phyloP scores from a whole-genome alignment of 2,888 invertebrate genomes.

The Macrosiphum euphorbiae region DNA sequence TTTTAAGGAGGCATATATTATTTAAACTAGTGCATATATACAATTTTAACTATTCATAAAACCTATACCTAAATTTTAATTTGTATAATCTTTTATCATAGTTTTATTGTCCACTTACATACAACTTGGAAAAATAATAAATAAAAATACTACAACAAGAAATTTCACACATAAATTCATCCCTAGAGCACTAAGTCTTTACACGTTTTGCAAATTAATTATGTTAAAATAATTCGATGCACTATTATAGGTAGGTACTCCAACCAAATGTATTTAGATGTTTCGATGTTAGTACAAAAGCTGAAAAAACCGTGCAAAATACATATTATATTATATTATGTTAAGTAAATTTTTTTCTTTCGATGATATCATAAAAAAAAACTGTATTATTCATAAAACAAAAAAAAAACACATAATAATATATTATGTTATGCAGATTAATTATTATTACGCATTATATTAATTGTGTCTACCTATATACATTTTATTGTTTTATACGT shows the following conservation, averaged over 20 bases:
- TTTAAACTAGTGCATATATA: no score
- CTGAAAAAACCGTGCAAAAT: not conserved
- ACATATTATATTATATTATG: not conserved
- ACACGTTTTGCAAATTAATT: not conserved
- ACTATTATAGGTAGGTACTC: no score
- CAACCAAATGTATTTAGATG: not conserved
- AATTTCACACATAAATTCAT: not conserved
- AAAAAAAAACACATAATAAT: not conserved
- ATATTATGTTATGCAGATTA: not conserved
- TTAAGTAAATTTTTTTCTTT: not conserved
- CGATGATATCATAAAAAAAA: not conserved
- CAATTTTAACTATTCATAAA: no score
- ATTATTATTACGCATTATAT: not conserved
- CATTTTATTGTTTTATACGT: not conserved
- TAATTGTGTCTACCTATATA: not conserved
- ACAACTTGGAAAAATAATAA: not conserved
- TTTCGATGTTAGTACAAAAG: not conserved
- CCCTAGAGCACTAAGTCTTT: not conserved
- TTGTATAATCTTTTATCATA: not conserved
- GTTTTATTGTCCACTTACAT: not conserved
- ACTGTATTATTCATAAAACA: not conserved
- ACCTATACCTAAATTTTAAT: not conserved
- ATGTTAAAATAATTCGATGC: not conserved
- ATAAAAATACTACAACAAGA: not conserved
- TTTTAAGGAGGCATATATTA: no score